Evolutionary conservation across 2,113 vertebrate genomes (phyloP), one percentile per base, ranked within the genome.

Genomic region (Procavia capensis): DNA sequence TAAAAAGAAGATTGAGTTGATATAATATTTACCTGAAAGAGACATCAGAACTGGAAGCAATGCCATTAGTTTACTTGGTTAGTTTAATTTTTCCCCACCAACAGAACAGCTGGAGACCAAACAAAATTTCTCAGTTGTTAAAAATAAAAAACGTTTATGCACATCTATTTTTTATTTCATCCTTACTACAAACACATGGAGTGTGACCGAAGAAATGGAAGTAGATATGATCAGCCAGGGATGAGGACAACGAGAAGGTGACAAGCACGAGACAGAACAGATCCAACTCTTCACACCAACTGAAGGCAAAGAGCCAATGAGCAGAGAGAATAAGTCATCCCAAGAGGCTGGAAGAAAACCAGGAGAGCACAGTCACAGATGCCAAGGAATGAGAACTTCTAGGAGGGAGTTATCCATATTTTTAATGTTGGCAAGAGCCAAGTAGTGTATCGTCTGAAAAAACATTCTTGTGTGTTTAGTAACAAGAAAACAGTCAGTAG

Each of bases 361-460:
- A 0, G 27, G 13, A 41, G 34, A 75, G 39, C 5, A 57, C n/a
- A 45, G 36, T 13, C 25, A 22, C 6, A 16, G 34, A 59, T 27
- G 25, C 9, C 36, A 16, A 54, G 59, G 31, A 70, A 84, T 72
- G 29, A 85, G 2, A 83, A 34, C 54, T 54, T 45, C 59, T 70
- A 63, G 11, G 19, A 47, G 0, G 54, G 5, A 57, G 11, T 74
- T 27, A 13, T 76, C 45, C 27, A 19, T 17, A 27, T 29, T 47
- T 88, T 70, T 34, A 47, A 90, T 54, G 29, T 50, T 95, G n/a
- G 14, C 41, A n/a, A 45, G 83, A 91, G 45, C 41, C 82, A 94
- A 86, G 90, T 45, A 57, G 11, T 36, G 6, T 47, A 31, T 61
- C 11, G 70, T 91, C 7, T 64, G 2, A 54, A 90, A 45, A 92